Evolutionary conservation across 2,113 vertebrate species (phyloP).

Genomic region (Megaceryle maxima): DNA sequence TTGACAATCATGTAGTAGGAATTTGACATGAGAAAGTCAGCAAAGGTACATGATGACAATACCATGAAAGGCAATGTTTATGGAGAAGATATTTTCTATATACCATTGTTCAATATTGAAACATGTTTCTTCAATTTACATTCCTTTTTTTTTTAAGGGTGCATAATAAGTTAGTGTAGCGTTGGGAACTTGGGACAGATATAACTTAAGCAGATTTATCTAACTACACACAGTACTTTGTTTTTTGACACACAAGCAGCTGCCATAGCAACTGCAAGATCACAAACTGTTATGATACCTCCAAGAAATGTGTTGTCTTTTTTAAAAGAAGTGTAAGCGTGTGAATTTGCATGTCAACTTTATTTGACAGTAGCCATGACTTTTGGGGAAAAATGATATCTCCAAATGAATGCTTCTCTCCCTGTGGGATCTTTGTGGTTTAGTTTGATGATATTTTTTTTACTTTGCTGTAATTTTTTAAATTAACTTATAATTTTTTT

Average conservation of each 20-base stretch:
- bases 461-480: not conserved
- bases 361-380: not conserved
- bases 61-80: constrained; percentile 28
- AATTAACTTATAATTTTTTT: not conserved
- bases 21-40: not conserved
- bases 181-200: constrained; percentile 3
- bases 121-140: constrained; percentile 52
- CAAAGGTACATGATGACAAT: not conserved
- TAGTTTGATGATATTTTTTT: not conserved
- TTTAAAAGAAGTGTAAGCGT: not conserved
- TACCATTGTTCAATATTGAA: not conserved
- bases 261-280: constrained; percentile 69
- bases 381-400: not conserved
- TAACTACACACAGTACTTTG: constrained; percentile 53
- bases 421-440: not conserved
- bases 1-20: not conserved
- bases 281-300: constrained; percentile 54
- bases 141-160: not conserved
- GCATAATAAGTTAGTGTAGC: not conserved
- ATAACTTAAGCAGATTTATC: constrained; percentile 67
- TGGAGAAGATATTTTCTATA: not conserved
- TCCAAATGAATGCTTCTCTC: not conserved
- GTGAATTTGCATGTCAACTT: not conserved
- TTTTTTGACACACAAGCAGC: constrained; percentile 62
- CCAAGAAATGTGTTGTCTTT: constrained; percentile 31